Evolutionary conservation across 2,113 vertebrate genomes (phyloP), one percentile per base, ranked within the genome.

Genomic region (Caranx melampygus): DNA sequence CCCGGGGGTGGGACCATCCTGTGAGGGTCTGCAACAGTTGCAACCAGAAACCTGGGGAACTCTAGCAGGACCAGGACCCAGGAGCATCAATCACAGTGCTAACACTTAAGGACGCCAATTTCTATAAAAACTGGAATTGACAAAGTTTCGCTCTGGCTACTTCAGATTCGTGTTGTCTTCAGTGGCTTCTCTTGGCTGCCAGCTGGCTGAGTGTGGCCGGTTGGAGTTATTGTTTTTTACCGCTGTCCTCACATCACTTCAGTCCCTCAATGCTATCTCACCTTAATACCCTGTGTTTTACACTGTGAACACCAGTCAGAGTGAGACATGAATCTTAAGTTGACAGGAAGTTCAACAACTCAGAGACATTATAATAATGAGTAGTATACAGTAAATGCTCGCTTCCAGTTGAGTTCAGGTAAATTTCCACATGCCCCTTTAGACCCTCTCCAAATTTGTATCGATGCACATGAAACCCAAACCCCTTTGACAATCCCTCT

Each of bases 1-100:
- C 98, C 20, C 95, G 98, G 0, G 98, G 98, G 75, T 99, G 98
- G 98, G 97, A 99, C 94, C 98, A 99, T 91, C 97, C 97, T 0
- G 98, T 99, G 79, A 95, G 98, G 84, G 97, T 99, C 76, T 99
- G 98, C 89, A 95, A 95, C 85, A 93, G 95, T 80, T 99, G 98
- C 95, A 96, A 93, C 95, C 97, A 99, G 94, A 99, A 98, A 93
- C 92, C 96, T 1, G 97, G 97, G 47, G 98, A 99, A 61, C 98
- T 99, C 93, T 99, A 98, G 96, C 95, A 91, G 82, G 62, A 75
- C 7, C 0, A 16, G 60, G 5, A 66, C 6, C 5, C 0, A 16
- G 14, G 52, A 47, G 3, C 2, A 0, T 8, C 18, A 52, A 13
- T 21, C 8, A 6, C 6, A 20, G 0, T 0, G 11, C 1, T 0